Base-by-base conservation (phyloP, 2,113 vertebrate genomes). In the Pelodiscus sinensis region DNA sequence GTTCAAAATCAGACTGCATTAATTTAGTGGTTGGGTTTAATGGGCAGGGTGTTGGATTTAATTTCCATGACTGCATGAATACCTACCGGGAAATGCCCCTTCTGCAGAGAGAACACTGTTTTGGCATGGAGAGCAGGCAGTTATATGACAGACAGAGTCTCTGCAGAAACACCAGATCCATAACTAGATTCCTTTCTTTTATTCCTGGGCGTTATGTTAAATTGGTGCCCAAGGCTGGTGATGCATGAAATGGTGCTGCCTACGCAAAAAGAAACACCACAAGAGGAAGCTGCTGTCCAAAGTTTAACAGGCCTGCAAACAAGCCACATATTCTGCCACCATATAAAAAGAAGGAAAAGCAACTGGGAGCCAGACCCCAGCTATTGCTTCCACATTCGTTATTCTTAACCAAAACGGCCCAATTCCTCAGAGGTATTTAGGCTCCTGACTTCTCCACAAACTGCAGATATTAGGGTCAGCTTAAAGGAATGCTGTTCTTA, bases 161-260 rank as follows among this genome's bases (percentile, higher is more conserved):
- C 87, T 90, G 79, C 50, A 94, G 82, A 81, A 93, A 65, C 52
- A 4, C 35, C 14, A 79, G 16, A 58, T 11, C 38, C 24, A 44
- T 73, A 84, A 73, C 25, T 75, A 86, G 65, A 58, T 65, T 68
- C 92, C 14, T 88, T 24, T 58, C 79, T 84, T 89, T 55, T 54
- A 25, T 68, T 95, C 84, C 79, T 57, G 38, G 21, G 83, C 22
- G 71, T 83, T 68, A 57, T 2, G 27, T 81, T 87, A 88, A 12
- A 89, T 58, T 44, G 86, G 14, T 1, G 7, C 9, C 71, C 54
- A 90, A 55, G 87, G 85, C 51, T 88, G 31, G 21, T 81, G 86
- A 10, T 22, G 21, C 60, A 60, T 93, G 68, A 82, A 86, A 94
- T 77, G 54, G 79, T 51, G 86, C 87, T 51, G 86, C 62, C 58